Evolutionary conservation across 2,888 invertebrate genomes (phyloP).

Genomic region (Drosophila pullipes): DNA sequence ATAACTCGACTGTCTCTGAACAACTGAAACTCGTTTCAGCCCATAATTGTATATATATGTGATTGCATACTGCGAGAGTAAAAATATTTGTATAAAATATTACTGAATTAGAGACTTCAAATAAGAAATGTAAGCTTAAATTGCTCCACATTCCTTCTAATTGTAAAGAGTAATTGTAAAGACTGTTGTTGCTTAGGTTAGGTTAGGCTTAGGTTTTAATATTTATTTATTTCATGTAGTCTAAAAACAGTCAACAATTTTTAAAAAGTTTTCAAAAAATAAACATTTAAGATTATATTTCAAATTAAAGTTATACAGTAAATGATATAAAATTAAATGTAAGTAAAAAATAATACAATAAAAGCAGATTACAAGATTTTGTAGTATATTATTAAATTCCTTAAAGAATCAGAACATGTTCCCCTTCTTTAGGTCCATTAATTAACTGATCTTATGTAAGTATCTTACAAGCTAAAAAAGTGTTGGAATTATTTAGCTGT

Average conservation of each 20-base stretch:
- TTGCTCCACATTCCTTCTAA: not conserved
- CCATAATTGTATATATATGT: slow-evolving; percentile 3
- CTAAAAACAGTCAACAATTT: not conserved
- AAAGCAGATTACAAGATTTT: not conserved
- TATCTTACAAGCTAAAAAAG: not conserved
- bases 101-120: not conserved
- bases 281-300: not conserved
- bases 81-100: not conserved
- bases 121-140: not conserved
- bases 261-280: not conserved
- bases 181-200: too few relatives aligned
- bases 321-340: not conserved
- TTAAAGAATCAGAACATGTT: not conserved
- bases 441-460: not conserved
- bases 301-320: not conserved
- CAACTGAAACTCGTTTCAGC: slow-evolving; percentile 43
- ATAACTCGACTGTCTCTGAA: slow-evolving; percentile 11
- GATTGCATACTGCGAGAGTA: not conserved
- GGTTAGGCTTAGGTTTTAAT: too few relatives aligned
- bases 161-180: not conserved
- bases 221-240: not conserved
- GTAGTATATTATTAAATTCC: not conserved
- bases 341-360: not conserved
- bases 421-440: not conserved
- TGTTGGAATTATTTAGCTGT: not conserved